A percentile compares a stretch with the other conserved stretches of the same genome.
Conservation (phyloP, 2,797 vertebrate genomes). For the Smutsia temminckii region DNA sequence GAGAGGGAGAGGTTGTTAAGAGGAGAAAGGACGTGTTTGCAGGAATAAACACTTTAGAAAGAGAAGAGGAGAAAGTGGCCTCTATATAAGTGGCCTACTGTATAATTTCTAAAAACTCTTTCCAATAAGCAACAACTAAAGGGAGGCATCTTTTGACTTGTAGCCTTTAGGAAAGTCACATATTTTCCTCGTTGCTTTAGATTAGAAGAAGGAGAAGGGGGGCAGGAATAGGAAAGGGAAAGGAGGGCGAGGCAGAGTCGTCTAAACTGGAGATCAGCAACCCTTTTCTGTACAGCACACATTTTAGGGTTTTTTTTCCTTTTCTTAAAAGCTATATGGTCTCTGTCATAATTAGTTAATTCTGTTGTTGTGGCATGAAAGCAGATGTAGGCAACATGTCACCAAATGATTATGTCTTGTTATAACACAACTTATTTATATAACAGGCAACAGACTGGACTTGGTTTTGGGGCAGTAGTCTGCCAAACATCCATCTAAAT, state of each 20-base stretch:
- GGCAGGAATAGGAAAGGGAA: too few species aligned
- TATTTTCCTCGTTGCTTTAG: background rate
- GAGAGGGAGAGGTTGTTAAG: background rate
- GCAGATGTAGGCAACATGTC: background rate
- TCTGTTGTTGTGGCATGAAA: background rate
- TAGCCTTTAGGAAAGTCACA: background rate
- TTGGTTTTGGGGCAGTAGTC: background rate
- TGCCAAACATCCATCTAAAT: background rate
- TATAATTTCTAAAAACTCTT: background rate
- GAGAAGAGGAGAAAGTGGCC: background rate
- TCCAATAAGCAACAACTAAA: background rate
- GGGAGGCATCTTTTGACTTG: background rate
- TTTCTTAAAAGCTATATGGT: background rate
- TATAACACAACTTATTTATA: background rate
- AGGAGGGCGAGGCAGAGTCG: fast-evolving
- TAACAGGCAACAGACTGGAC: background rate
- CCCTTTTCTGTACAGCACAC: background rate
- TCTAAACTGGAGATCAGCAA: background rate
- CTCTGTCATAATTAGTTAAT: background rate
- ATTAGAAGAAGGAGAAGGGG: background rate
- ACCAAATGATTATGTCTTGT: background rate
- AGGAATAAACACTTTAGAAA: background rate
- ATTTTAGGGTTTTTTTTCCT: background rate
- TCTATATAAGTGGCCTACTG: background rate
- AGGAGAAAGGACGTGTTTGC: background rate